These are phyloP conservation scores for Artibeus lituratus DNA, from an alignment of 2,797 vertebrate genomes.

Conservation along the genomic window DNA sequence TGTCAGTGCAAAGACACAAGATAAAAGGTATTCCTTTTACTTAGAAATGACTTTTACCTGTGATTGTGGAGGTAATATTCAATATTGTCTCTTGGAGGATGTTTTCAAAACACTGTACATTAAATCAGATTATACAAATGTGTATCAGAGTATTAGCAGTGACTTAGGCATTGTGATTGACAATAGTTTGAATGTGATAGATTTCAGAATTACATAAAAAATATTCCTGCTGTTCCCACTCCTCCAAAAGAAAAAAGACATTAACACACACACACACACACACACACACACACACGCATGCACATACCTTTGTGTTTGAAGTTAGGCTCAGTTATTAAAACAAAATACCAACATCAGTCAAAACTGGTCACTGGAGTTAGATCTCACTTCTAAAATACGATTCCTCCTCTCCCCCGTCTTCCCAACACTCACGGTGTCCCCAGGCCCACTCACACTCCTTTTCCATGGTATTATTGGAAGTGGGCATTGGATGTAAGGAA, in stretches of 20 bases:
- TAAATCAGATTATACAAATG: neutral
- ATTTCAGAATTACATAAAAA: neutral
- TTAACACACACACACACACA: no score
- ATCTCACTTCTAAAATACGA: neutral
- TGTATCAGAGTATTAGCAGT: neutral
- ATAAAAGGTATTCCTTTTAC: neutral
- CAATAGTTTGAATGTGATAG: neutral
- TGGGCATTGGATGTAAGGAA: neutral
- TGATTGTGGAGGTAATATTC: neutral
- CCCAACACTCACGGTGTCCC: neutral
- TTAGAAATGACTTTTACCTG: neutral
- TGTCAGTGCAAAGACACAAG: neutral
- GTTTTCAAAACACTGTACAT: conserved; percentile 30
- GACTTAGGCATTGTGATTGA: neutral
- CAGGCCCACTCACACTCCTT: neutral
- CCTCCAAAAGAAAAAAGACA: neutral
- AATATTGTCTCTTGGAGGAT: neutral
- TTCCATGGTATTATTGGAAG: neutral
- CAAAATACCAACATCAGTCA: neutral
- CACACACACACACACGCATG: neutral
- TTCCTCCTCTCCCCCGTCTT: neutral
- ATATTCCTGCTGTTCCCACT: neutral
- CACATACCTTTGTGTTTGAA: neutral
- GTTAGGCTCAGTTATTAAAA: neutral
- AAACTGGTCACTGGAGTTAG: neutral